Evolutionary conservation across 2,888 invertebrate genomes (phyloP).

Genomic region (Urechis unicinctus): DNA sequence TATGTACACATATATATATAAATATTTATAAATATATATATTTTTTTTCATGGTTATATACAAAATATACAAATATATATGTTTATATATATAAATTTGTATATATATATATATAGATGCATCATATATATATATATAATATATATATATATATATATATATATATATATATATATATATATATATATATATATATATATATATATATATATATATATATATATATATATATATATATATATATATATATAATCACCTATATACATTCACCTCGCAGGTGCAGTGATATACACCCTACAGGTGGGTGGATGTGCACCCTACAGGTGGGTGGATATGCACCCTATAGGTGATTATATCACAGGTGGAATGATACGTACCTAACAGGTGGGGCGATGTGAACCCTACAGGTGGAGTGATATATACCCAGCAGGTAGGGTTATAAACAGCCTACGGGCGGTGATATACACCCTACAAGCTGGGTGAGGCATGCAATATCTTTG

Average conservation of each 20-base stretch:
- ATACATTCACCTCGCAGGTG: neutral
- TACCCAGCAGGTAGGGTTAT: neutral
- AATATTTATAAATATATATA: conserved; percentile 9
- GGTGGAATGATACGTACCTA: too few species aligned
- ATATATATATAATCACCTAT: too few species aligned
- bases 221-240: neutral
- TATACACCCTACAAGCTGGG: conserved; percentile 1
- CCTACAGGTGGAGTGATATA: too few species aligned
- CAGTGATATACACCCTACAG: neutral
- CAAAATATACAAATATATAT: neutral
- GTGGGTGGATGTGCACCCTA: neutral
- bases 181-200: too few species aligned
- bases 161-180: conserved; percentile 7
- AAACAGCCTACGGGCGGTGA: conserved; percentile 3
- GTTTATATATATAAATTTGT: too few species aligned
- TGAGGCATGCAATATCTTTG: too few species aligned
- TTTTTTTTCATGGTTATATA: conserved; percentile 3
- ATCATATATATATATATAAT: neutral
- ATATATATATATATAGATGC: too few species aligned
- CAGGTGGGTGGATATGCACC: too few species aligned
- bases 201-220: conserved; percentile 3
- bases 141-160: conserved; percentile 3
- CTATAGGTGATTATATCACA: too few species aligned
- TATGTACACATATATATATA: neutral
- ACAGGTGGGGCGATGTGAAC: too few species aligned